Evolutionary conservation across 2,888 invertebrate genomes (phyloP), one percentile per base, ranked within the genome.

Genomic region (Eledone cirrhosa): DNA sequence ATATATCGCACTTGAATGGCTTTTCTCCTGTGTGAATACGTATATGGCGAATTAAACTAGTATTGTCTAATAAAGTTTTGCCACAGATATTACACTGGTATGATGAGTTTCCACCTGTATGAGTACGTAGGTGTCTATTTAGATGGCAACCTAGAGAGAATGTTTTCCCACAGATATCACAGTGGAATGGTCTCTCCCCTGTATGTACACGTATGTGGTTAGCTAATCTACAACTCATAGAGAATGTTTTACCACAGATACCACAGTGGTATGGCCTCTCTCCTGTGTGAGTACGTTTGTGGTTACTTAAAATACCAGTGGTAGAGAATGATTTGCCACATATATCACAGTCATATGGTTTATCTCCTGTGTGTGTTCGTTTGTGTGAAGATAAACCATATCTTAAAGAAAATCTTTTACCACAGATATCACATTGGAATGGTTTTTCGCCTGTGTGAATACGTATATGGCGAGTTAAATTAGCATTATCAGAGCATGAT

Each of bases 361-460:
- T 67, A 19, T 31, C 67, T 31, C 67, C 31, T 14, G 29, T 67
- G 14, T 67, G 67, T 19, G 27, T 67, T 8, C 31, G 67, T 67
- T 29, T 29, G 22, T 67, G 67, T 27, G 29, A 27, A 19, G 19
- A 29, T 7, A 67, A 67, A 67, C 67, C 31, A 67, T 27, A 27
- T 27, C 27, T 27, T 29, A 19, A n/a, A 67, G 67, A 27, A 27
- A 67, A 31, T 67, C 19, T 27, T 31, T 67, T 67, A 27, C 27
- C 67, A 67, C 67, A 67, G 31, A 67, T 29, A 29, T 67, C 67
- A 67, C 67, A 67, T 19, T 67, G 67, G 67, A 27, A 67, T 67
- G 67, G 67, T 22, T 67, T 67, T 22, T 67, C 67, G 0, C 67
- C 67, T 16, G 67, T 67, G 31, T 67, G 67, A 29, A 24, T 67